These are phyloP conservation scores for Pedetes capensis DNA, from an alignment of 2,113 vertebrate genomes.

Conservation along the genomic window DNA sequence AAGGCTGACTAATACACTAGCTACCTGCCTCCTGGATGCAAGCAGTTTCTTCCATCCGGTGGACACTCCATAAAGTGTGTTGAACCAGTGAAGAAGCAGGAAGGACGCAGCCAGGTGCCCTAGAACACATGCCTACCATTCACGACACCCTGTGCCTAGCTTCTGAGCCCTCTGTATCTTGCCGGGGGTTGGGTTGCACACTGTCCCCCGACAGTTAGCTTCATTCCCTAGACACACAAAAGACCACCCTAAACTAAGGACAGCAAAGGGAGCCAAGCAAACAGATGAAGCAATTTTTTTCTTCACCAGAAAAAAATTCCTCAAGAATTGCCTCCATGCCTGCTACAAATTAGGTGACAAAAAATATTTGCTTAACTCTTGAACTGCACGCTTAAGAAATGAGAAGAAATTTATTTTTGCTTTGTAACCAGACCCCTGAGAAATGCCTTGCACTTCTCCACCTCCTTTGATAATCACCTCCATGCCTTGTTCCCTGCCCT, in stretches of 20 bases:
- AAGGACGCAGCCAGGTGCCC: background rate
- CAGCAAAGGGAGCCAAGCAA: background rate
- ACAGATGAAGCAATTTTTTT: background rate
- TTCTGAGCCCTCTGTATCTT: background rate
- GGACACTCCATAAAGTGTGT: background rate
- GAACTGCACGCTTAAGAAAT: constrained; percentile 23
- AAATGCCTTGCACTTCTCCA: background rate
- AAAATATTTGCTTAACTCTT: constrained; percentile 45
- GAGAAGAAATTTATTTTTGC: constrained; percentile 13
- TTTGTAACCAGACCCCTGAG: background rate
- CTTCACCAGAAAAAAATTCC: background rate
- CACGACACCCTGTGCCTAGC: rapidly evolving
- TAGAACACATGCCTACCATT: background rate
- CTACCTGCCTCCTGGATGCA: background rate
- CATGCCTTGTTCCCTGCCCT: background rate
- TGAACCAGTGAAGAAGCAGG: background rate
- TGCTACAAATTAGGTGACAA: constrained; percentile 32
- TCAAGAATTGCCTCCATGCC: background rate
- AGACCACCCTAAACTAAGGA: background rate
- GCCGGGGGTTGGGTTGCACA: background rate
- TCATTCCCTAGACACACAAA: background rate
- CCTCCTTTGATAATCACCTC: background rate
- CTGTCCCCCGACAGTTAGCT: background rate
- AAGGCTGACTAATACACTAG: too few species aligned
- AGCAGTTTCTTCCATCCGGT: background rate